Evolutionary conservation across 2,888 invertebrate genomes (phyloP).

Genomic region (Pyrochroa serraticornis): DNA sequence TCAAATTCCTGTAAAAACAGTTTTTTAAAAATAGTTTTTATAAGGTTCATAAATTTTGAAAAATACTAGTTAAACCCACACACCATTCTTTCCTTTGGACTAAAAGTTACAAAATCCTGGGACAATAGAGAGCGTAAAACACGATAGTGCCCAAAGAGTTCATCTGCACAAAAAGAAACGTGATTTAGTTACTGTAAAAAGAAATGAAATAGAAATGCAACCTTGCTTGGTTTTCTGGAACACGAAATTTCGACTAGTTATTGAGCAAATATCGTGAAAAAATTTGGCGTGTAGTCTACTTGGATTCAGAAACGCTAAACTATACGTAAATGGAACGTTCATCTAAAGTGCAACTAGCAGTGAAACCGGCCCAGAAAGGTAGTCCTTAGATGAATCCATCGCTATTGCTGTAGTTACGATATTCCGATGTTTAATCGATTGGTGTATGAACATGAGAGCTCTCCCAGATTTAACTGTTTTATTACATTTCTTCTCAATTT

Average conservation of each 20-base stretch:
- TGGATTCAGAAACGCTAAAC: too few species aligned
- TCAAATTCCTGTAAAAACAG: conserved; percentile 58
- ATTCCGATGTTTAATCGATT: too few species aligned
- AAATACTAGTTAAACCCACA: conserved; percentile 50
- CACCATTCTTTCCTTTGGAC: conserved; percentile 59
- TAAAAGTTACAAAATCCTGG: conserved; percentile 68
- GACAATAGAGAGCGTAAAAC: conserved; percentile 63
- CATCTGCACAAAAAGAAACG: conserved; percentile 57
- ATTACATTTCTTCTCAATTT: too few species aligned
- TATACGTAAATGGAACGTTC: too few species aligned
- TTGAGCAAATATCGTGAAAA: too few species aligned
- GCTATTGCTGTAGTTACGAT: too few species aligned
- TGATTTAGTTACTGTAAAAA: not conserved
- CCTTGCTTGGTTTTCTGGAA: conserved; percentile 1
- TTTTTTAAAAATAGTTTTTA: not conserved
- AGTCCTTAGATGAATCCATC: too few species aligned
- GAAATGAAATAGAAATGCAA: conserved; percentile 9
- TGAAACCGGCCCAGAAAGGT: too few species aligned
- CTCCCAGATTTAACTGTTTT: too few species aligned
- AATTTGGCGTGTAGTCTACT: too few species aligned
- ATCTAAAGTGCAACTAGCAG: too few species aligned
- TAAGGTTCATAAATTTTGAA: conserved; percentile 14
- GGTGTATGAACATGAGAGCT: too few species aligned
- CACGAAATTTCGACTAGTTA: not conserved
- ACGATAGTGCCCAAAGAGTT: conserved; percentile 59